These are phyloP conservation scores for Emydocephalus ijimae DNA, from an alignment of 2,113 vertebrate genomes.

Conservation along the genomic window DNA sequence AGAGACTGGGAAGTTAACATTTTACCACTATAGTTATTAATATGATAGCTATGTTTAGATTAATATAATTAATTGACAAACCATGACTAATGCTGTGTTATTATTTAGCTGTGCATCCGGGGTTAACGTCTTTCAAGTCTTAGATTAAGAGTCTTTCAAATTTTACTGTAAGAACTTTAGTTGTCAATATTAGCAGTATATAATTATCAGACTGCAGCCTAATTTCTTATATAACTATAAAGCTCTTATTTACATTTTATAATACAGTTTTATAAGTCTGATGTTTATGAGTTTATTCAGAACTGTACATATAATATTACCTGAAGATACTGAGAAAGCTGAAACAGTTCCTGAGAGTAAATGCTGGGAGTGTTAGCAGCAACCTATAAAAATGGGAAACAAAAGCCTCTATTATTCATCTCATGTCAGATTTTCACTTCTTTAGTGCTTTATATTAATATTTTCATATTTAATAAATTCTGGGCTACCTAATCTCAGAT, in stretches of 20 bases:
- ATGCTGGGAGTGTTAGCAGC: slow-evolving; percentile 99
- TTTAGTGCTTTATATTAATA: neutral
- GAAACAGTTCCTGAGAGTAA: slow-evolving; percentile 99
- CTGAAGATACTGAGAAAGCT: slow-evolving; percentile 99
- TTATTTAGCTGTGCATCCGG: neutral
- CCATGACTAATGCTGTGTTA: neutral
- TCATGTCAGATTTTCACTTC: slow-evolving; percentile 20
- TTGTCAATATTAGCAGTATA: neutral
- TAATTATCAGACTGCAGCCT: neutral
- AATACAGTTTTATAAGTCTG: neutral
- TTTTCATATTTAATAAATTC: slow-evolving; percentile 30
- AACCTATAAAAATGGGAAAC: slow-evolving; percentile 73
- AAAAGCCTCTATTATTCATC: neutral
- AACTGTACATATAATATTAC: slow-evolving; percentile 65
- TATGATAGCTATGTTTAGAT: neutral
- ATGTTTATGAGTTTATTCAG: neutral
- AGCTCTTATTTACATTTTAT: neutral
- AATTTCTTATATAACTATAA: neutral
- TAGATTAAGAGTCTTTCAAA: neutral
- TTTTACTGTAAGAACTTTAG: neutral
- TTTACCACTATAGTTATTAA: neutral
- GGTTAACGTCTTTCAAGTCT: no score
- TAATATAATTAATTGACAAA: neutral
- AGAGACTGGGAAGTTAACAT: neutral
- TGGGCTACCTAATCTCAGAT: neutral